Evolutionary conservation across 2,888 invertebrate genomes (phyloP).

Genomic region (Agrochola circellaris): DNA sequence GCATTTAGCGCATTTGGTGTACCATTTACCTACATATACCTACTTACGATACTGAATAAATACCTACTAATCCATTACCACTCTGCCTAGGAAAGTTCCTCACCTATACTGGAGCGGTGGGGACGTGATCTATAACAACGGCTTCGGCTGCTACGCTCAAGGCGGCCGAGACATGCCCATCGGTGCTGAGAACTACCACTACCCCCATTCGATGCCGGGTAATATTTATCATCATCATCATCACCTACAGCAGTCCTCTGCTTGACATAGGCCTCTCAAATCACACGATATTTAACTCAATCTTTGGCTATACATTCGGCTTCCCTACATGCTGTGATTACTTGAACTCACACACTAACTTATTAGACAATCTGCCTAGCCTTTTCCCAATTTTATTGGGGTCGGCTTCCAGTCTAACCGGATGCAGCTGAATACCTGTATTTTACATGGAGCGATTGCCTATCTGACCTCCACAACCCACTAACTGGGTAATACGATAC

Average conservation of each 20-base stretch:
- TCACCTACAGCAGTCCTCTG: background rate
- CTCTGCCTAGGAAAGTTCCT: conserved; percentile 79
- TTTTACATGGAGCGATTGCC: too few relatives aligned
- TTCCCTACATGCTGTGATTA: too few relatives aligned
- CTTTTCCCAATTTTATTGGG: too few relatives aligned
- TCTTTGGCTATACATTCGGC: background rate
- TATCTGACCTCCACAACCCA: too few relatives aligned
- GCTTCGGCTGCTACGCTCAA: conserved; percentile 85
- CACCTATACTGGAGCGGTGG: conserved; percentile 84
- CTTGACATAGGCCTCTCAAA: background rate
- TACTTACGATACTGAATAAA: background rate
- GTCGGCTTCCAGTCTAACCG: too few relatives aligned
- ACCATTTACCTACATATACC: too few relatives aligned
- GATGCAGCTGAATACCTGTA: too few relatives aligned
- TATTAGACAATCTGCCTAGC: too few relatives aligned
- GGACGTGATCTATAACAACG: conserved; percentile 81
- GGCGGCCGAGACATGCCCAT: conserved; percentile 76
- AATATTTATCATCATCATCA: background rate
- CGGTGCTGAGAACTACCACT: conserved; percentile 84
- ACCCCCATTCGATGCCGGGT: conserved; percentile 86
- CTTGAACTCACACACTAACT: too few relatives aligned
- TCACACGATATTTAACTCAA: background rate
- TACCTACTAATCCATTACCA: background rate
- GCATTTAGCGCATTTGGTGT: too few relatives aligned
- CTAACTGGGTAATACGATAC: too few relatives aligned